These are phyloP conservation scores for Perca fluviatilis DNA, from an alignment of 2,113 vertebrate genomes.

Conservation along the genomic window DNA sequence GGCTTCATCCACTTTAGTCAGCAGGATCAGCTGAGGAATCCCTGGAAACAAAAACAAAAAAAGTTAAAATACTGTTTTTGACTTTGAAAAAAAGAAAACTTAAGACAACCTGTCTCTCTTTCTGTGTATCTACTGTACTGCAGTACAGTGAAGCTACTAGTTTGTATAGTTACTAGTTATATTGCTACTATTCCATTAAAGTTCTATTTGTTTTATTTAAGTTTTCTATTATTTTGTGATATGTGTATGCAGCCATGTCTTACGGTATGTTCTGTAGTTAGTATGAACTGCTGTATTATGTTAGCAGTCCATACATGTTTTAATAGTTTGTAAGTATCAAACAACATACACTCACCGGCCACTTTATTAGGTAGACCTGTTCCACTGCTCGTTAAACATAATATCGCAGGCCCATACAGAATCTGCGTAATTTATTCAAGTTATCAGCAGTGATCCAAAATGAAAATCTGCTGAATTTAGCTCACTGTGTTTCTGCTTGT, in stretches of 20 bases:
- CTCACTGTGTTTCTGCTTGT: too few species aligned
- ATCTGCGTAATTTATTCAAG: too few species aligned
- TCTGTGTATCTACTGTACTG: not conserved
- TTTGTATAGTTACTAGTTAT: not conserved
- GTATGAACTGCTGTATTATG: not conserved
- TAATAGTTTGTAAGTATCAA: not conserved
- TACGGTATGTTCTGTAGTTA: too few species aligned
- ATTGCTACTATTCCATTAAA: not conserved
- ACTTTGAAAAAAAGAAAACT: too few species aligned
- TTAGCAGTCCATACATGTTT: not conserved
- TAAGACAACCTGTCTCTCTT: too few species aligned
- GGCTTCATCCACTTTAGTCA: constrained; percentile 65
- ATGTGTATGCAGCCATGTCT: not conserved
- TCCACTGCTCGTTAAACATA: too few species aligned
- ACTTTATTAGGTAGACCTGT: too few species aligned
- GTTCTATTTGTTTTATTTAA: not conserved
- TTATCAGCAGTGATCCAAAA: too few species aligned
- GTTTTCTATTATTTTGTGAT: not conserved
- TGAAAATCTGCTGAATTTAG: too few species aligned
- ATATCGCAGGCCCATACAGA: too few species aligned
- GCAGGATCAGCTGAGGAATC: constrained; percentile 61
- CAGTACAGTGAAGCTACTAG: too few species aligned
- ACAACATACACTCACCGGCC: not conserved
- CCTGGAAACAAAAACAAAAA: constrained; percentile 18
- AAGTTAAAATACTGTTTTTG: too few species aligned